These are phyloP conservation scores for Amblyraja radiata DNA, from an alignment of 2,797 vertebrate species.

Conservation along the genomic window DNA sequence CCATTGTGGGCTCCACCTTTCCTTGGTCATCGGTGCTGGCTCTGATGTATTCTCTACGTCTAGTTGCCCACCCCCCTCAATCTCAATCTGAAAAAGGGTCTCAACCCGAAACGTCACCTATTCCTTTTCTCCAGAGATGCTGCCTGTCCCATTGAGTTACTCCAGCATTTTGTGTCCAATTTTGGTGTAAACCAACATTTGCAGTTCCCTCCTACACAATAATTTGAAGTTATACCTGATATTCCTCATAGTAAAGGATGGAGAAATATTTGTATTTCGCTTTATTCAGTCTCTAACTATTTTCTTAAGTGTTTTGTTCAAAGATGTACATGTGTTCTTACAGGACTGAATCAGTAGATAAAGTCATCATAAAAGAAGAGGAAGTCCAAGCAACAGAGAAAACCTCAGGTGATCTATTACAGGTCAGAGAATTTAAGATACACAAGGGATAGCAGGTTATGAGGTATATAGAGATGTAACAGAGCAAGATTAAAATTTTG, in stretches of 20 bases:
- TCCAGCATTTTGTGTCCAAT: too few species aligned
- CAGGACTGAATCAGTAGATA: constrained; percentile 11
- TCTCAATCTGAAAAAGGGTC: too few species aligned
- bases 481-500: background rate
- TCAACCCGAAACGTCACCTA: too few species aligned
- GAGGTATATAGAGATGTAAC: background rate
- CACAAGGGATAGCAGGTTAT: background rate
- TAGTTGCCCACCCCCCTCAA: too few species aligned
- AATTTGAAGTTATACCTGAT: background rate
- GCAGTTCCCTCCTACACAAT: too few species aligned
- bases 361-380: background rate
- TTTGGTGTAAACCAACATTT: too few species aligned
- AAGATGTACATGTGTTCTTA: background rate
- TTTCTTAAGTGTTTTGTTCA: background rate
- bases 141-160: too few species aligned
- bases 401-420: background rate
- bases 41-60: too few species aligned
- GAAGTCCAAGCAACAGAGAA: background rate
- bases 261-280: background rate
- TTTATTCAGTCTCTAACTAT: background rate
- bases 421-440: background rate
- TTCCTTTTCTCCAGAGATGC: too few species aligned
- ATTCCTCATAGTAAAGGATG: background rate
- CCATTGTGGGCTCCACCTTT: too few species aligned
- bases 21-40: too few species aligned